Conservation (phyloP, 1,140 invertebrate genomes). For the Sycobia sp. region DNA sequence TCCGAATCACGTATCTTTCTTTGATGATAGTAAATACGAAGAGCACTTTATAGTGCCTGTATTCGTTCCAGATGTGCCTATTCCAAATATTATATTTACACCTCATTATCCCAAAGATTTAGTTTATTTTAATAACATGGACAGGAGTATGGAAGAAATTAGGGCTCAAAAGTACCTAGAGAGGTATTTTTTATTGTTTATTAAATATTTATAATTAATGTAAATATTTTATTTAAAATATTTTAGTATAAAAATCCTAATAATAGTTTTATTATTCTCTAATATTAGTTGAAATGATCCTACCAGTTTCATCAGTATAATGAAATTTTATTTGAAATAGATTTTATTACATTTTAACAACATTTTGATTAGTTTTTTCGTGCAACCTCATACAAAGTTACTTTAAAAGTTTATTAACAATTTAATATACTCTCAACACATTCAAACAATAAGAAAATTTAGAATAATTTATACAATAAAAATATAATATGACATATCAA, state of each 20-base stretch:
- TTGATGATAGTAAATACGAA: conserved; percentile 59
- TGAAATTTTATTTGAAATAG: too few species aligned
- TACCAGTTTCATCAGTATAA: too few species aligned
- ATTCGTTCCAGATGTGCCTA: conserved; percentile 67
- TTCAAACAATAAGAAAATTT: background rate
- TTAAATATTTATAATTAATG: background rate
- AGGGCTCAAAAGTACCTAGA: conserved; percentile 56
- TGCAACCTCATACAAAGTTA: too few species aligned
- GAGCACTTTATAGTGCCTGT: conserved; percentile 66
- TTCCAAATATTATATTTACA: conserved; percentile 64
- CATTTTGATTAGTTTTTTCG: too few species aligned
- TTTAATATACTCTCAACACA: too few species aligned
- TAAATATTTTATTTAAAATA: background rate
- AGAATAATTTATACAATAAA: too few species aligned
- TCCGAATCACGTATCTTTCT: conserved; percentile 52
- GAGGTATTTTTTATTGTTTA: conserved; percentile 24
- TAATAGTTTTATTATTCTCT: background rate
- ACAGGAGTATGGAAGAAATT: conserved; percentile 73
- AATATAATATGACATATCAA: background rate
- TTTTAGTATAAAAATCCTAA: background rate
- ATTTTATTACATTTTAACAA: too few species aligned
- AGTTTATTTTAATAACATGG: conserved; percentile 68
- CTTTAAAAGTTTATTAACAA: too few species aligned
- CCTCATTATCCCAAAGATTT: conserved; percentile 58
- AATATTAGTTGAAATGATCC: too few species aligned